Base-by-base conservation (phyloP, 2,888 invertebrate species). In the Therioaphis trifolii region DNA sequence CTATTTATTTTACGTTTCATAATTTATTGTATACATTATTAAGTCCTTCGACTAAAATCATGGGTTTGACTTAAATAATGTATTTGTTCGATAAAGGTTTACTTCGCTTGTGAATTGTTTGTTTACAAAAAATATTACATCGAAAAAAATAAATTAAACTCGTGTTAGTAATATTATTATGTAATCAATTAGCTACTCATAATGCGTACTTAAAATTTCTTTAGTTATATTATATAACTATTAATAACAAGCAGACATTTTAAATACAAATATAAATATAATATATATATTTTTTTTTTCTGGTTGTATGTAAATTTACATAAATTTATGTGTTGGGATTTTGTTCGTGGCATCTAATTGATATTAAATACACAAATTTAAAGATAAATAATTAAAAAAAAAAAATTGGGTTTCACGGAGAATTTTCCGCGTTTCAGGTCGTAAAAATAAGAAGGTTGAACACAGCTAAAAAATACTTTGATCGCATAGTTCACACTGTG, bases 371-470 rank as follows among this genome's bases (percentile, higher is more conserved):
- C 40, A 61, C 43, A 18, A 4, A 18, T 72, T 52, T 72, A 7
- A 7, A n/a, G 2, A 52, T 29, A 12, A 18, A 12, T 52, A 72
- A 72, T 35, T 35, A 15, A 52, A 35, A 52, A 71, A 58, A 24
- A 55, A 35, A 40, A 58, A 75, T 43, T 77, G 35, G 66, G 77
- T 77, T 66, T 21, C 66, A 24, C 35, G 77, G 77, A 77, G 66
- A 52, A 49, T 77, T 77, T 66, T 77, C 24, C 49, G 18, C 43
- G 29, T 77, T 66, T 77, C 1, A 35, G 29, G 66, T 66, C 35
- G 66, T 77, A 66, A 77, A 77, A 49, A 77, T 66, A 77, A 66
- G 63, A 49, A 66, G 66, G 77, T 77, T 66, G 63, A 43, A 63
- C 27, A 27, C 14, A 11, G 29, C 46, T 14, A 63, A 77, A 72